Conservation (phyloP, 1,140 invertebrate genomes). For the Leptinotarsa undecemlineata region DNA sequence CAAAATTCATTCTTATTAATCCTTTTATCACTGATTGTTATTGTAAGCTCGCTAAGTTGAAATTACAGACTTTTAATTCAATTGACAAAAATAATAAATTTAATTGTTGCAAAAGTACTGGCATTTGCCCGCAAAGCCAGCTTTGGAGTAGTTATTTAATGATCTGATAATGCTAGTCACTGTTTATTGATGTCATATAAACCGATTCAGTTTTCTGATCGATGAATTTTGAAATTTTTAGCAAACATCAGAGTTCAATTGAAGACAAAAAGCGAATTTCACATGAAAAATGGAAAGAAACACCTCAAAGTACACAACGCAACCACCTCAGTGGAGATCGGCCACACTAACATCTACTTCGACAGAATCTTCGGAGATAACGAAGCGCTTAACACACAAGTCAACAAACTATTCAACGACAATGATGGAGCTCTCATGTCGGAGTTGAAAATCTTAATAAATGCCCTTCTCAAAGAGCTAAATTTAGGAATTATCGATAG, state of each 20-base stretch:
- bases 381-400: slow-evolving; percentile 46
- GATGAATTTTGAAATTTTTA: neutral
- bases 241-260: neutral
- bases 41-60: no score
- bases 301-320: neutral
- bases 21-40: no score
- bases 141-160: no score
- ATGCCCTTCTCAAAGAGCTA: neutral
- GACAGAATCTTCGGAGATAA: slow-evolving; percentile 48
- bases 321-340: slow-evolving; percentile 20
- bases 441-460: neutral
- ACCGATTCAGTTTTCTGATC: no score
- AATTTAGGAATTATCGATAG: neutral
- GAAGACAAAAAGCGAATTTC: neutral
- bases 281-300: neutral
- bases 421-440: slow-evolving; percentile 31
- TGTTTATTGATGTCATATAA: no score
- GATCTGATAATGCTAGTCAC: no score
- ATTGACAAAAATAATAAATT: no score
- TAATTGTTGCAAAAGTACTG: no score
- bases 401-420: slow-evolving; percentile 43
- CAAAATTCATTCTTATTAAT: no score
- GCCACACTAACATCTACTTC: slow-evolving; percentile 29
- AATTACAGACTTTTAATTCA: no score
- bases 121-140: no score